Evolutionary conservation across 2,113 vertebrate genomes (phyloP).

Genomic region (Bubo scandiacus): DNA sequence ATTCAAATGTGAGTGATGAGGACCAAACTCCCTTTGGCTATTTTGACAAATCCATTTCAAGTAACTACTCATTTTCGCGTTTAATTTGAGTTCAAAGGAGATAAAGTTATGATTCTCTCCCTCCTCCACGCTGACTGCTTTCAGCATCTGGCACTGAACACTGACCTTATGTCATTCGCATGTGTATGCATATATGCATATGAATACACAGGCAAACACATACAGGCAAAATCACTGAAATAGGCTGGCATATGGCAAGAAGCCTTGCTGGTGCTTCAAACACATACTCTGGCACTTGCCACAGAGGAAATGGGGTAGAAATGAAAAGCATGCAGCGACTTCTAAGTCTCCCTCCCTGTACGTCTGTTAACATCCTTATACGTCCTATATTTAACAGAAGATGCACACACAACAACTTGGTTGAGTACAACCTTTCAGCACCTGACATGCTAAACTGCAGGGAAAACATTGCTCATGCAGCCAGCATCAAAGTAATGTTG

Average conservation of each 20-base stretch:
- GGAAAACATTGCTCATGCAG: background rate
- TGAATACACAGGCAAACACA: background rate
- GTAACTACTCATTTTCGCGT: slow-evolving; percentile 44
- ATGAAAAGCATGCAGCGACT: background rate
- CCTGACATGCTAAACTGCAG: background rate
- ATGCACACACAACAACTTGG: background rate
- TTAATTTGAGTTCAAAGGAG: slow-evolving; percentile 65
- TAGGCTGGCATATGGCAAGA: slow-evolving; percentile 26
- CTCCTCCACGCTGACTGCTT: background rate
- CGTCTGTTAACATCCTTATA: background rate
- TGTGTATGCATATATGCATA: slow-evolving; percentile 50
- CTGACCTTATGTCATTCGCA: slow-evolving; percentile 48
- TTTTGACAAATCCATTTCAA: slow-evolving; percentile 62
- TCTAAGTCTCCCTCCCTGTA: background rate
- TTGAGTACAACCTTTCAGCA: background rate
- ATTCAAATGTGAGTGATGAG: background rate
- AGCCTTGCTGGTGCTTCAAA: background rate
- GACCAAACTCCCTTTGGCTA: slow-evolving; percentile 49
- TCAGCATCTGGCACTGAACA: slow-evolving; percentile 22
- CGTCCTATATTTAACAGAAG: background rate
- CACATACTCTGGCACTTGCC: background rate
- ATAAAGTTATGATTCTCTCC: slow-evolving; percentile 13
- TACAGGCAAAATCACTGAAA: background rate
- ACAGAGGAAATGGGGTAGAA: background rate
- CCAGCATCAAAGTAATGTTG: background rate